Conservation (phyloP, 2,888 invertebrate genomes). For the Cotesia congregata region DNA sequence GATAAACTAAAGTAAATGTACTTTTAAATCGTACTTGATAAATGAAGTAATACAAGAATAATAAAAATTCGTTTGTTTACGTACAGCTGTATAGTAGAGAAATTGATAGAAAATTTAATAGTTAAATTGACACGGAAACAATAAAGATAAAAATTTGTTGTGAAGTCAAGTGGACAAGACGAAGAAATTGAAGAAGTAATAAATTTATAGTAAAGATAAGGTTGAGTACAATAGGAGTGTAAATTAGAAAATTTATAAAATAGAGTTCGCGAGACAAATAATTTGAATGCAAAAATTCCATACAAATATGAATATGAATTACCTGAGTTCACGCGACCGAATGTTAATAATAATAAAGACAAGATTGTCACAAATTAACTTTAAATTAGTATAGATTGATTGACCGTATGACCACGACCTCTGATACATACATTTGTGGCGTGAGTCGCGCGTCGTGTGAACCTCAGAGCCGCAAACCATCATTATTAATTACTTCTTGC, state of each 20-base stretch:
- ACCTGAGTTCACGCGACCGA: slow-evolving; percentile 49
- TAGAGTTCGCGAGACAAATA: slow-evolving; percentile 2
- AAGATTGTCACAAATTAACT: slow-evolving; percentile 65
- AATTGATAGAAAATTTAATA: too few relatives aligned
- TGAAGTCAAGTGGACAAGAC: neutral
- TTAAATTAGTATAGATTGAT: slow-evolving; percentile 65
- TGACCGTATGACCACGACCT: slow-evolving; percentile 62
- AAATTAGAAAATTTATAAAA: neutral
- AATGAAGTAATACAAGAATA: neutral
- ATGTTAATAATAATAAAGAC: slow-evolving; percentile 59
- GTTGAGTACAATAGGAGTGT: neutral
- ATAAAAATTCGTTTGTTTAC: neutral
- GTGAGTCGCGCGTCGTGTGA: slow-evolving; percentile 53
- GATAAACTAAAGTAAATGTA: neutral
- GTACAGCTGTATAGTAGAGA: neutral
- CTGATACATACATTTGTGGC: slow-evolving; percentile 43
- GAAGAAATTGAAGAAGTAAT: neutral
- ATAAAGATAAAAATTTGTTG: neutral
- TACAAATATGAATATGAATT: slow-evolving; percentile 24
- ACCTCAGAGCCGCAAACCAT: slow-evolving; percentile 56
- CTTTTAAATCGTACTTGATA: neutral
- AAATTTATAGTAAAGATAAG: neutral
- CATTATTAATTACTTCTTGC: slow-evolving; percentile 59
- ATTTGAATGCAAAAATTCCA: slow-evolving; percentile 21
- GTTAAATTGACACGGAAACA: neutral